phyloP scores from a whole-genome alignment of 2,113 vertebrate species.

The Oxyruncus cristatus region DNA sequence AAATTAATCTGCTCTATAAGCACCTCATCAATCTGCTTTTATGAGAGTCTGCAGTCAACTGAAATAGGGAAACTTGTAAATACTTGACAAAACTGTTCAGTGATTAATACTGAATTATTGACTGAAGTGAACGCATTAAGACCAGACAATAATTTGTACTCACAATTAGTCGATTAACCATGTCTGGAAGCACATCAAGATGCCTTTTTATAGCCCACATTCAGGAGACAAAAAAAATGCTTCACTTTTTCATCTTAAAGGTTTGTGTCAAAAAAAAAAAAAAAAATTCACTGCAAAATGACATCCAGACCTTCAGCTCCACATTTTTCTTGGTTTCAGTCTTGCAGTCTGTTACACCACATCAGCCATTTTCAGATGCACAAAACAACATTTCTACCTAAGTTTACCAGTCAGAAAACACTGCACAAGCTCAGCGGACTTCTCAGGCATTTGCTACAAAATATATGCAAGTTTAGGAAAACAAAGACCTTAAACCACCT shows the following conservation, averaged over 20 bases:
- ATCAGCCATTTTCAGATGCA: not conserved
- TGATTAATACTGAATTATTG: slow-evolving; percentile 23
- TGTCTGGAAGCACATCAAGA: not conserved
- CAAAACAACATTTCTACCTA: not conserved
- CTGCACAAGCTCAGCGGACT: not conserved
- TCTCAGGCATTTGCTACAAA: not conserved
- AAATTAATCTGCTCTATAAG: not conserved
- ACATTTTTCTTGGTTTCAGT: not conserved
- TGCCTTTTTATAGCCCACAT: not conserved
- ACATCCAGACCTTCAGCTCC: not conserved
- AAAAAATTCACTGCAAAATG: not conserved
- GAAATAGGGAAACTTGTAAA: not conserved
- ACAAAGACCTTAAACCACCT: not conserved
- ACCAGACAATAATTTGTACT: slow-evolving; percentile 1
- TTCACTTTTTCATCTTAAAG: not conserved
- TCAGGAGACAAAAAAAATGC: not conserved
- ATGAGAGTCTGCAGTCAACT: not conserved
- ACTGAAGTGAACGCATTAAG: slow-evolving; percentile 1
- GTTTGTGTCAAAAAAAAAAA: not conserved
- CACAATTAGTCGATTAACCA: slow-evolving; percentile 1
- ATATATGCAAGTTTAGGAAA: not conserved
- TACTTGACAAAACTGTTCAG: not conserved
- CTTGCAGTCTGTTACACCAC: not conserved
- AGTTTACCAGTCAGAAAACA: not conserved
- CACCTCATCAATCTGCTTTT: not conserved